Evolutionary conservation across 2,113 vertebrate genomes (phyloP), one percentile per base, ranked within the genome.

Genomic region (Indicator indicator): DNA sequence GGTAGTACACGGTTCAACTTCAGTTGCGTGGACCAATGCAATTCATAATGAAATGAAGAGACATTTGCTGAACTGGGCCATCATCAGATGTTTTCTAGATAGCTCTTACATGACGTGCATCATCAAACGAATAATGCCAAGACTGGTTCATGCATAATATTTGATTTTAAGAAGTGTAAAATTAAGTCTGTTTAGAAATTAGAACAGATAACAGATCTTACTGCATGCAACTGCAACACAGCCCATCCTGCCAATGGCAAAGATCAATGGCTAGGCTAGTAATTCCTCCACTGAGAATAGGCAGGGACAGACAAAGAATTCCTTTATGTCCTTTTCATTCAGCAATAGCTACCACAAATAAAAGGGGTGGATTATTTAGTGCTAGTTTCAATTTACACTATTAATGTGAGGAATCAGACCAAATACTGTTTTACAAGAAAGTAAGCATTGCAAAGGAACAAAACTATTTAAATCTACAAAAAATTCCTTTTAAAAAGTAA

Each of bases 271-370:
- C 48, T 32, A 40, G 23, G 67, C 50, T 50, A 73, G 59, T 79
- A 89, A 94, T 88, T 85, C 72, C 90, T 82, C 68, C 56, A 85
- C n/a, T 73, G 79, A 94, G 60, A 91, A 82, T 9, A 87, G 58
- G 55, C 16, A 42, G 5, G 56, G 36, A 5, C 8, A 86, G 23
- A 87, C 36, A 58, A 52, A 76, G 74, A 79, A 89, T 79, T 90
- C 56, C 64, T 95, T 65, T 33, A 67, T 50, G 36, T 63, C 68
- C 32, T 86, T 69, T 40, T 68, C 73, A 85, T 77, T 91, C 84
- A 82, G 75, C 74, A 68, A 78, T 8, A 87, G n/a, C 64, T 30
- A 72, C 5, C 30, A 50, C 1, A 32, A 54, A 86, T 77, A 44
- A 50, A 64, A 23, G 20, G 5, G 7, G 48, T 26, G 33, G 7